Percentiles rank a stretch among this genome's conserved stretches.
These are phyloP conservation scores for Phylloscopus trochilus DNA, from an alignment of 2,113 vertebrate species.

Conservation along the genomic window DNA sequence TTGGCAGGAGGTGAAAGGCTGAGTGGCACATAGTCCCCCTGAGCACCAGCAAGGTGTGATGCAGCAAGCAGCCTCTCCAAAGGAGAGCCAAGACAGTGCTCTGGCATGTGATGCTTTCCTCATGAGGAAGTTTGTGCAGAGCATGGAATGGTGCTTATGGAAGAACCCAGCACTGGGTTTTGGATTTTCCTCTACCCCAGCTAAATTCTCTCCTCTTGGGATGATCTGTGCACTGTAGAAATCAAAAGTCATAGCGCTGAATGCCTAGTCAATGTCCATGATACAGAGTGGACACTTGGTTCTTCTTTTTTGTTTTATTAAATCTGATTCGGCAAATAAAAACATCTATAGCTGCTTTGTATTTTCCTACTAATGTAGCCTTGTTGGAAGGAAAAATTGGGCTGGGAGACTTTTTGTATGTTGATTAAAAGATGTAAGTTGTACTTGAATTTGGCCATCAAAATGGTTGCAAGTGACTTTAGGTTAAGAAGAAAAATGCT, in stretches of 20 bases:
- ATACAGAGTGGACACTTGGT: neutral
- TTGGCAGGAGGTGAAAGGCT: neutral
- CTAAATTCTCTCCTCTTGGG: neutral
- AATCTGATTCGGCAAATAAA: neutral
- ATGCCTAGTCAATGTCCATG: neutral
- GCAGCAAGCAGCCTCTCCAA: neutral
- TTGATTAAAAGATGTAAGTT: neutral
- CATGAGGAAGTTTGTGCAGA: neutral
- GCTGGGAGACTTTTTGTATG: neutral
- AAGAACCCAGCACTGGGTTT: neutral
- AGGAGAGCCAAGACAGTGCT: neutral
- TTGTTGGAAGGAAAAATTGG: neutral
- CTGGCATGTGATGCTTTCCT: neutral
- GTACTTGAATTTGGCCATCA: neutral
- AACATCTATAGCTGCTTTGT: neutral
- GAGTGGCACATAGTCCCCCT: neutral
- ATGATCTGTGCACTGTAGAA: neutral
- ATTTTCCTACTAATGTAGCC: neutral
- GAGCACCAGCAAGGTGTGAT: rapidly evolving
- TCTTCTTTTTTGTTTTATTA: neutral
- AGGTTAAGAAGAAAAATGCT: neutral
- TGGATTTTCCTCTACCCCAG: neutral
- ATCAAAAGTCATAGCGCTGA: neutral
- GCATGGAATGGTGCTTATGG: neutral
- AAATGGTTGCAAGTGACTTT: neutral